A percentile compares a stretch with the other conserved stretches of the same genome.
Conservation (phyloP, 2,888 invertebrate species). For the Leptopilina syphax region DNA sequence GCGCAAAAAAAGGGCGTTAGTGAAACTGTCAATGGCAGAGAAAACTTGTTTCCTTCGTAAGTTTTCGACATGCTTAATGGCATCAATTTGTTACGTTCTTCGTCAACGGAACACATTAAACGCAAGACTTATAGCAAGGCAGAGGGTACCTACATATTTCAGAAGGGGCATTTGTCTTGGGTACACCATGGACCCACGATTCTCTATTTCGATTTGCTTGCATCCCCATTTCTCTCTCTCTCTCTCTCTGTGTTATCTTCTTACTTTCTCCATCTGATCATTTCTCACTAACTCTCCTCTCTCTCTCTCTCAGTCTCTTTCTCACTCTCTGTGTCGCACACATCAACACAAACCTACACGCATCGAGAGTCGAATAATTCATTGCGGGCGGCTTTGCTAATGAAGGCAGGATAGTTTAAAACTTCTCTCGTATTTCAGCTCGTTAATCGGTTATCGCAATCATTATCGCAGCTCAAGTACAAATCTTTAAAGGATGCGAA, state of each 20-base stretch:
- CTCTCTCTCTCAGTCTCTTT: constrained; percentile 37
- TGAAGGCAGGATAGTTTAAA: constrained; percentile 63
- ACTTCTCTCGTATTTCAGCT: constrained; percentile 57
- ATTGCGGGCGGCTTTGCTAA: constrained; percentile 60
- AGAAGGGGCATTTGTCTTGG: constrained; percentile 63
- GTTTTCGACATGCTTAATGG: constrained; percentile 53
- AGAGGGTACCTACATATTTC: constrained; percentile 63
- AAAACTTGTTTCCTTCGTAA: constrained; percentile 54
- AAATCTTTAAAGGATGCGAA: constrained; percentile 42
- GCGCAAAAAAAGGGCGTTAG: constrained; percentile 28
- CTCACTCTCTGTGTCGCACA: constrained; percentile 13
- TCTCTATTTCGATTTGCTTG: constrained; percentile 40
- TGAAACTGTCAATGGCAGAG: constrained; percentile 58
- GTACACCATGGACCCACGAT: constrained; percentile 40
- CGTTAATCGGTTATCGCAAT: constrained; percentile 48
- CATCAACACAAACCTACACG: constrained; percentile 24
- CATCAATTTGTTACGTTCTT: constrained; percentile 68
- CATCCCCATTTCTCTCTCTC: constrained; percentile 9
- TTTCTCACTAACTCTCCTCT: neutral
- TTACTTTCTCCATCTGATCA: constrained; percentile 30
- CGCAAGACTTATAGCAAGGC: constrained; percentile 49
- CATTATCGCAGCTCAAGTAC: constrained; percentile 45
- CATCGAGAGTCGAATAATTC: constrained; percentile 61
- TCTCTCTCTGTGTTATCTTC: constrained; percentile 13
- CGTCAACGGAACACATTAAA: constrained; percentile 48